Evolutionary conservation across 2,113 vertebrate genomes (phyloP), one percentile per base, ranked within the genome.

Genomic region (Pholis gunnellus): DNA sequence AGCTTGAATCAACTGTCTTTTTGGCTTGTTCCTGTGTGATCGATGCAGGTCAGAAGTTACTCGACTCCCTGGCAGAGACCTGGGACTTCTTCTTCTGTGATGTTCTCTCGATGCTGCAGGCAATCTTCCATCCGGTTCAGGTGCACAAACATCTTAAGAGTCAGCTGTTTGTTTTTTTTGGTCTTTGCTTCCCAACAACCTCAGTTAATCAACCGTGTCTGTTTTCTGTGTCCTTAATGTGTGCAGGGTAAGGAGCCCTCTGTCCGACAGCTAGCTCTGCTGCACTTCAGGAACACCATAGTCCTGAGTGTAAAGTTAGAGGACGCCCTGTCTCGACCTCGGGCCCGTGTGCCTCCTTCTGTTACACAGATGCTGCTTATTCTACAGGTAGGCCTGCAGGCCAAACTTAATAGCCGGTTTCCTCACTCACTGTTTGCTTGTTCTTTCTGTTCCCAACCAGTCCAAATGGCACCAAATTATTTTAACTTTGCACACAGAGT

Each of bases 41-140:
- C 38, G 76, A 46, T 91, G 57, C 93, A 99, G 98, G 99, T 86
- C 99, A 99, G 95, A 99, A 99, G 94, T 95, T 99, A 44, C 94
- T 99, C 25, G 98, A 99, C 94, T 97, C 98, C 0, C 94, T 99
- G 94, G 97, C 98, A 1, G 98, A 99, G 94, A 98, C 98, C 1
- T 99, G 99, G 99, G 97, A 99, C 90, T 99, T 98, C 93, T 99
- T 99, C 94, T 99, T 99, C 93, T 96, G 97, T 20, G 97, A 99
- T 68, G 97, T 99, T 87, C 95, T 99, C 59, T 97, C 98, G 38
- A 99, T 97, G 85, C 96, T 99, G 71, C 99, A 99, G 94, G 99
- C 93, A 78, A 93, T 93, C 74, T 94, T 93, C 78, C 91, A 94
- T 74, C 93, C 94, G 0, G 97, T 94, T 46, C 93, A 94, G 92